Evolutionary conservation across 2,797 vertebrate species (phyloP), one percentile per base, ranked within the genome.

Genomic region (Lutjanus argentimaculatus): DNA sequence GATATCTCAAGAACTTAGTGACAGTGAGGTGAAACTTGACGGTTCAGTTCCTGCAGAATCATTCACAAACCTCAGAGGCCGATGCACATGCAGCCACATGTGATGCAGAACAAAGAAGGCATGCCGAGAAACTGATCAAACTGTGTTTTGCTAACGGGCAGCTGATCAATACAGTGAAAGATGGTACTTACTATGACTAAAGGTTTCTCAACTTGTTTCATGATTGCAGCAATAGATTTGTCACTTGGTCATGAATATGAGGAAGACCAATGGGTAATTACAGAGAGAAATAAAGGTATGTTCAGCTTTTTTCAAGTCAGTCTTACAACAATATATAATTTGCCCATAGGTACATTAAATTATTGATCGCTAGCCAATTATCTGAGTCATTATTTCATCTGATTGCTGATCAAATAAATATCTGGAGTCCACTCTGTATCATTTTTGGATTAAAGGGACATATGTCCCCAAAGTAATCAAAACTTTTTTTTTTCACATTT

Each of bases 61-160:
- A 57, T 72, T 77, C 55, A 65, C 67, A 75, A 65, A 65, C 64
- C 45, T 66, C 42, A 59, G 22, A 55, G 30, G 51, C 61, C 36
- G 49, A 62, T 61, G 67, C 78, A 75, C 70, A 83, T 82, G 86
- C 79, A 75, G 48, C 30, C 22, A 15, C 17, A 57, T 62, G 42
- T 6, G 15, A 69, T 77, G 69, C 70, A 67, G 45, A 78, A 71
- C 12, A 25, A 40, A 64, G 53, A 45, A 22, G 6, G 6, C 67
- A 75, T 69, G 72, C 58, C 0, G 0, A 46, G 30, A 12, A 51
- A 52, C 7, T 11, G 42, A 16, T 63, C 1, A 3, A 30, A 42
- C 2, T 8, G 21, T 57, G 43, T 40, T 59, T 30, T 16, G 12
- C 17, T 69, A n/a, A 45, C 6, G 4, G 21, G 19, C 12, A 49